These are phyloP conservation scores for Amphimedon queenslandica DNA, from an alignment of 37 sponge, comb jelly and placozoan genomes.

Conservation along the genomic window DNA sequence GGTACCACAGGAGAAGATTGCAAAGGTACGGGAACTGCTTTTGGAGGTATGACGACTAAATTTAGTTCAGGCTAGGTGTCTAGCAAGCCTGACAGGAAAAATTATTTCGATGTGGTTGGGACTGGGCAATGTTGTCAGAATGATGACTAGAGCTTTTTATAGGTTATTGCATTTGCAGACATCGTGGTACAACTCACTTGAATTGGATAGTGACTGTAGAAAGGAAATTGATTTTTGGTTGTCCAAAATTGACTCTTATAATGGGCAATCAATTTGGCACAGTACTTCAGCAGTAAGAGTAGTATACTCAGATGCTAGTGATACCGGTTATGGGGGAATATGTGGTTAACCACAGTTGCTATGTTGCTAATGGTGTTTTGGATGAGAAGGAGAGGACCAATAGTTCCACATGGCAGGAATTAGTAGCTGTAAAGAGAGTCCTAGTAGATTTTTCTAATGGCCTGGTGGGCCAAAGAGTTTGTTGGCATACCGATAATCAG, in stretches of 20 bases:
- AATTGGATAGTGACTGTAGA: too few relatives aligned
- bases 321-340: conserved; percentile 43
- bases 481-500: conserved; percentile 33
- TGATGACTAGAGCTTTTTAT: too few relatives aligned
- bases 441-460: conserved; percentile 3
- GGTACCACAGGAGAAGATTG: too few relatives aligned
- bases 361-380: conserved; percentile 24
- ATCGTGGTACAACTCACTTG: too few relatives aligned
- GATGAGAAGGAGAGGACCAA: background rate
- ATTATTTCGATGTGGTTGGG: too few relatives aligned
- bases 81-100: too few relatives aligned
- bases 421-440: too few relatives aligned
- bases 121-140: too few relatives aligned
- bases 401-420: conserved; percentile 41
- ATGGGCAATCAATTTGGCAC: conserved; percentile 16
- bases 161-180: too few relatives aligned
- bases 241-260: conserved; percentile 6
- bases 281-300: conserved; percentile 16
- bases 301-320: conserved; percentile 35
- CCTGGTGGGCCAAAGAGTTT: background rate
- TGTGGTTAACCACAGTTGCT: background rate
- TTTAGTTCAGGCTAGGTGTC: too few relatives aligned
- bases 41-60: too few relatives aligned
- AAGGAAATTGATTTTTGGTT: conserved; percentile 24
- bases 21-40: too few relatives aligned